Percentiles rank a stretch among this genome's conserved stretches.
Conservation (phyloP, 2,888 invertebrate species). For the Sminthurides aquaticus region DNA sequence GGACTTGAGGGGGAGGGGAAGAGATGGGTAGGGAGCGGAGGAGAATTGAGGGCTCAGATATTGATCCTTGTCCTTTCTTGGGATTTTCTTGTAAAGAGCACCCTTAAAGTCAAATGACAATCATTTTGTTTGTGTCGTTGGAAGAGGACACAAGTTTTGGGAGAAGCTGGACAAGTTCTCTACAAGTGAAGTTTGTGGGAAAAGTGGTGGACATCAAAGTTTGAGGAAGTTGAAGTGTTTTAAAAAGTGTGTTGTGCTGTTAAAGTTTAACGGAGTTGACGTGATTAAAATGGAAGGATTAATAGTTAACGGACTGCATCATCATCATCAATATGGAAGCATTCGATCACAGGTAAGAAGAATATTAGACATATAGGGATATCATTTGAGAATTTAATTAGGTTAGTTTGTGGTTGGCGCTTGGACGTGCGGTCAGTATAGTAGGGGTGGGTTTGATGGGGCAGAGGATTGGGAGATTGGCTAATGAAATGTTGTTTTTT, state of each 20-base stretch:
- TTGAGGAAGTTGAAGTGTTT: too few species aligned
- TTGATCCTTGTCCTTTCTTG: neutral
- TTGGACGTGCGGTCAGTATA: too few species aligned
- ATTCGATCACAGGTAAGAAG: slow-evolving; percentile 28
- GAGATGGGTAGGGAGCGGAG: neutral
- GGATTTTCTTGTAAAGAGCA: slow-evolving; percentile 1
- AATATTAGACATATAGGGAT: neutral
- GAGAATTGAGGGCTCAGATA: neutral
- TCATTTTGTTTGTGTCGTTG: neutral
- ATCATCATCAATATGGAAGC: slow-evolving; percentile 39
- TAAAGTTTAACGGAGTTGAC: too few species aligned
- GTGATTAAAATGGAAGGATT: slow-evolving; percentile 42
- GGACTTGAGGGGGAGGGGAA: neutral
- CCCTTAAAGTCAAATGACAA: slow-evolving; percentile 1
- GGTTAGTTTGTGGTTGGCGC: too few species aligned
- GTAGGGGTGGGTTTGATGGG: too few species aligned
- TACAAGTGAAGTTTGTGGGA: neutral
- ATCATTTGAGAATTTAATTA: too few species aligned
- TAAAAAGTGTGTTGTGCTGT: too few species aligned
- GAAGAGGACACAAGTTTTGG: neutral
- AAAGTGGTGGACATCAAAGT: too few species aligned
- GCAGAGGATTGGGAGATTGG: neutral
- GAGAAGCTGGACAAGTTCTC: neutral
- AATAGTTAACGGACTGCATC: slow-evolving; percentile 38
- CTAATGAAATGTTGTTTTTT: too few species aligned